Percentiles rank a stretch among this genome's conserved stretches.
These are phyloP conservation scores for Cheumatopsyche charites DNA, from an alignment of 1,140 invertebrate genomes.

Conservation along the genomic window DNA sequence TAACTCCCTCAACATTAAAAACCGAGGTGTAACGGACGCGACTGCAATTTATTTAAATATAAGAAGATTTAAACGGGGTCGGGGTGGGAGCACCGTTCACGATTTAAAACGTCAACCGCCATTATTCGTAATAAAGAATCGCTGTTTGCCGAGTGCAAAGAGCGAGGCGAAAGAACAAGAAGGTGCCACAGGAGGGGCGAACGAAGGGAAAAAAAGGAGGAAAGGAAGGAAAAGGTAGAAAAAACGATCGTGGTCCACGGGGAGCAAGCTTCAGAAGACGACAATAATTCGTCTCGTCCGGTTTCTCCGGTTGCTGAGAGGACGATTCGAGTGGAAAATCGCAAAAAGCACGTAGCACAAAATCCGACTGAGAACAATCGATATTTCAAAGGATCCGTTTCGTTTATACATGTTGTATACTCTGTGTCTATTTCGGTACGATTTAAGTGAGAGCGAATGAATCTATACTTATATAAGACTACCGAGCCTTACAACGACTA, in stretches of 20 bases:
- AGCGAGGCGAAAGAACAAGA: neutral
- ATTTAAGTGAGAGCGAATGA: no score
- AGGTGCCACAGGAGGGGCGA: slow-evolving; percentile 1
- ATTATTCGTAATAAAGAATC: slow-evolving; percentile 27
- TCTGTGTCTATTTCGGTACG: no score
- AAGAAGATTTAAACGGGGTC: slow-evolving; percentile 14
- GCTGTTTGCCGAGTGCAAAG: slow-evolving; percentile 34
- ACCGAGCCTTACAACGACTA: no score
- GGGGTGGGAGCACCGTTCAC: slow-evolving; percentile 5
- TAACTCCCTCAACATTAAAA: slow-evolving; percentile 16
- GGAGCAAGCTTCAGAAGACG: slow-evolving; percentile 33
- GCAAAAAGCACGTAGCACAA: no score
- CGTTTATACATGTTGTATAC: neutral
- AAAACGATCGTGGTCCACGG: slow-evolving; percentile 16
- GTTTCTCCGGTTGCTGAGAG: neutral
- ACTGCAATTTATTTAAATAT: slow-evolving; percentile 24
- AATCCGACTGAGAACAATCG: no score
- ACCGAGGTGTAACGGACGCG: slow-evolving; percentile 11
- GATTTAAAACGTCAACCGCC: slow-evolving; percentile 32
- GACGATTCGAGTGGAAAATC: slow-evolving; percentile 8
- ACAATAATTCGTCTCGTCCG: slow-evolving; percentile 38
- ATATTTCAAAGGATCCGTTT: neutral
- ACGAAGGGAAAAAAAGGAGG: neutral
- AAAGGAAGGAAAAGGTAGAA: slow-evolving; percentile 8
- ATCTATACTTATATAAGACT: no score